Evolutionary conservation across 1,140 invertebrate genomes (phyloP), one percentile per base, ranked within the genome.

Genomic region (Ptiloglossa arizonensis): DNA sequence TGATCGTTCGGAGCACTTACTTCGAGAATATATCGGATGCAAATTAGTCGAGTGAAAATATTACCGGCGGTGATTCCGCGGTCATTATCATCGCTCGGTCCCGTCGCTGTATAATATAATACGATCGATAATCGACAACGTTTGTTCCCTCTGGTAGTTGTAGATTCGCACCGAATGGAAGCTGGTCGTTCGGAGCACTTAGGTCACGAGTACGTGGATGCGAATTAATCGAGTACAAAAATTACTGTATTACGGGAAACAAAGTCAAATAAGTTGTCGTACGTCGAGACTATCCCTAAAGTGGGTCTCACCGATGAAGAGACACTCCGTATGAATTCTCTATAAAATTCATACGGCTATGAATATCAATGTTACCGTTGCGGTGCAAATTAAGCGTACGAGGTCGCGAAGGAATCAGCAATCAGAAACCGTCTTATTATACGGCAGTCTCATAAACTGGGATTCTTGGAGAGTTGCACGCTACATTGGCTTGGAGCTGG

Each of bases 351-450:
- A 38, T 60, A 38, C 11, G 19, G 6, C 35, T n/a, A 19, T 38
- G 57, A 60, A 60, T 60, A 35, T 38, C 32, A 60, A 60, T 60
- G 22, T 38, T 60, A 60, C n/a, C 35, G 32, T 60, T 60, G 13
- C 9, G 32, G 35, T 6, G 57, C n/a, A 60, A 60, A n/a, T 60
- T 60, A 60, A 60, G 57, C 57, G 35, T 60, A 35, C 57, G 57
- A 60, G 57, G 35, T 32, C 57, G 38, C 29, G 57, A 22, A 60
- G 57, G 19, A 17, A 22, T 17, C n/a, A n/a, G 57, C 57, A 60
- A 38, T 60, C 57, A 38, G 35, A 38, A 32, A 60, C 8, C 56
- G 57, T 32, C 38, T 60, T 60, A 60, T 60, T 60, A 38, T 38
- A 60, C n/a, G n/a, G 17, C 57, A 60, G 29, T 38, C 35, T n/a